Conservation (phyloP, 2,113 vertebrate species). For the Bungarus multicinctus region DNA sequence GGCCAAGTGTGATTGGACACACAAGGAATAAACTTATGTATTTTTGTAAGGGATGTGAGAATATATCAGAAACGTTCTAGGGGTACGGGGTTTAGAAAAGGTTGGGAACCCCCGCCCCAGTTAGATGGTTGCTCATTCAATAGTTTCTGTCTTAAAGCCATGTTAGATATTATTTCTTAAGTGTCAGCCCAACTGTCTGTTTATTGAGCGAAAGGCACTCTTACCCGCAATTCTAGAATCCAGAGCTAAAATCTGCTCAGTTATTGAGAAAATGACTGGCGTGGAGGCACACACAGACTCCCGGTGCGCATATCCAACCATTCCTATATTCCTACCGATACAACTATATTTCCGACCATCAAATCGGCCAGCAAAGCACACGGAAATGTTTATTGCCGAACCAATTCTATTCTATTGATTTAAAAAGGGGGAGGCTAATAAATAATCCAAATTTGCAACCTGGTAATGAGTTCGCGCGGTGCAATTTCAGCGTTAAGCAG, state of each 20-base stretch:
- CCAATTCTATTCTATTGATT: not conserved
- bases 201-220: not conserved
- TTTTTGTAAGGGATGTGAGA: no score
- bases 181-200: not conserved
- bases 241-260: not conserved
- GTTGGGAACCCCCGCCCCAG: no score
- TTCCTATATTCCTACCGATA: not conserved
- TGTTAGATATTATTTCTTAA: not conserved
- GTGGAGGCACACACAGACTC: not conserved
- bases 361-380: not conserved
- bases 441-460: not conserved
- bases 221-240: not conserved
- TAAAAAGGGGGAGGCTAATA: not conserved
- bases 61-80: no score
- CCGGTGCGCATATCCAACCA: not conserved
- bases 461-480: not conserved
- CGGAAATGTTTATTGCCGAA: not conserved
- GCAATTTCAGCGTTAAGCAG: not conserved
- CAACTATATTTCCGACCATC: not conserved
- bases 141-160: not conserved
- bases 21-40: no score
- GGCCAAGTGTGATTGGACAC: no score
- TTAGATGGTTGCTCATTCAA: not conserved
- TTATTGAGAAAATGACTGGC: not conserved
- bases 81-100: no score